A percentile compares a stretch with the other conserved stretches of the same genome.
Evolutionary conservation across 2,113 vertebrate genomes (phyloP).

Genomic region (Holacanthus passer): DNA sequence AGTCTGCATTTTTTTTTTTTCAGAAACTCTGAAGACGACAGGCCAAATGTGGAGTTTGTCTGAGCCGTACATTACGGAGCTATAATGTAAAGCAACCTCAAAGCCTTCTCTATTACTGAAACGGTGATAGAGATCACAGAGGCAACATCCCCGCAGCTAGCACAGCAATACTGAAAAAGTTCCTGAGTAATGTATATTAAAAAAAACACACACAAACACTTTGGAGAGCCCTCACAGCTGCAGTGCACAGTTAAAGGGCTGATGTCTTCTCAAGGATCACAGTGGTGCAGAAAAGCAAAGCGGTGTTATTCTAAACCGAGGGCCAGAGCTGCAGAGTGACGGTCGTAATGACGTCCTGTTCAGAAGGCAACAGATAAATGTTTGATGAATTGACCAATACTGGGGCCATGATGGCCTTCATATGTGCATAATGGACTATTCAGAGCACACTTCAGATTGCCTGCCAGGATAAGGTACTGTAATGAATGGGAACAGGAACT

Average conservation of each 20-base stretch:
- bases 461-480: constrained; percentile 93
- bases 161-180: constrained; percentile 24
- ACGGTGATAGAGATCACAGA: constrained; percentile 23
- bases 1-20: constrained; percentile 13
- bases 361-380: constrained; percentile 95
- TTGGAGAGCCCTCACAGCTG: constrained; percentile 6
- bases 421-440: constrained; percentile 94
- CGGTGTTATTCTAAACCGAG: constrained; percentile 82
- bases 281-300: constrained; percentile 78
- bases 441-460: constrained; percentile 89
- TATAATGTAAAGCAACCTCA: constrained; percentile 34
- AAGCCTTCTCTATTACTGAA: constrained; percentile 15
- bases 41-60: constrained; percentile 25
- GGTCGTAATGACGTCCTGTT: constrained; percentile 89
- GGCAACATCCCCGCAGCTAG: constrained; percentile 15
- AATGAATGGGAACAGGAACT: constrained; percentile 90
- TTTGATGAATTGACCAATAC: constrained; percentile 96
- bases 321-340: constrained; percentile 87
- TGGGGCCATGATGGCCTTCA: constrained; percentile 90
- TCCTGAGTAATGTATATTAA: constrained; percentile 29
- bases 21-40: neutral
- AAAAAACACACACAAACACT: constrained; percentile 8
- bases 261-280: constrained; percentile 35
- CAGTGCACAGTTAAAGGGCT: constrained; percentile 25
- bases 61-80: neutral